phyloP scores from a whole-genome alignment of 2,797 vertebrate species.

The Typhlichthys eigenmanni region DNA sequence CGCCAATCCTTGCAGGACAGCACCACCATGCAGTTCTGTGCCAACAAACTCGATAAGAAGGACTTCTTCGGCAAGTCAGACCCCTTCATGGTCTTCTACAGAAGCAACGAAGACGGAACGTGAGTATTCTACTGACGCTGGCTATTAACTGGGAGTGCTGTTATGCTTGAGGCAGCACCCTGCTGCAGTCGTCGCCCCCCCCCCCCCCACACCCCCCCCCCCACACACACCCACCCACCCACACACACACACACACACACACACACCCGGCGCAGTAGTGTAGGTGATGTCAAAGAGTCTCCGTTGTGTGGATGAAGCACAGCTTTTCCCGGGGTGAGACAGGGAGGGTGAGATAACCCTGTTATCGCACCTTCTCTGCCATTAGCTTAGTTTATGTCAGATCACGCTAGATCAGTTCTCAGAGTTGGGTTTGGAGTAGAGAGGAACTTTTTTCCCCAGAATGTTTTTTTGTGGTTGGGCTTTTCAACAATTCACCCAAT shows the following conservation, averaged over 20 bases:
- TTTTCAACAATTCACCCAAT: too few species aligned
- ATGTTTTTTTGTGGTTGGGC: too few species aligned
- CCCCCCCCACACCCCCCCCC: too few species aligned
- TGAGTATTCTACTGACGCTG: conserved; percentile 67
- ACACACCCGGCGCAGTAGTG: not conserved
- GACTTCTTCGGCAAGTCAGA: conserved; percentile 97
- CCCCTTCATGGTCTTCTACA: conserved; percentile 95
- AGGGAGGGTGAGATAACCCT: not conserved
- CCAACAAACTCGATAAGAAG: conserved; percentile 97
- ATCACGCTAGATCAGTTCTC: too few species aligned
- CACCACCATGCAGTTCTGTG: conserved; percentile 94
- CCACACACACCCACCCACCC: too few species aligned
- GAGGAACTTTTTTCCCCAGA: too few species aligned
- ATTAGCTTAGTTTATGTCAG: too few species aligned
- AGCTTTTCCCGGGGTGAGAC: too few species aligned
- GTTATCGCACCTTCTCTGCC: too few species aligned
- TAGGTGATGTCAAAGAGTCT: conserved; percentile 1
- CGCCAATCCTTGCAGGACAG: conserved; percentile 79
- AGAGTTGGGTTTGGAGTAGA: too few species aligned
- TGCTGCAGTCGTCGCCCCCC: not conserved
- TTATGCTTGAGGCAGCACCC: not conserved
- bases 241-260: too few species aligned
- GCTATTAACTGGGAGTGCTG: too few species aligned
- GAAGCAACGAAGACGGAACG: conserved; percentile 96
- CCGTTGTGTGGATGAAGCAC: not conserved